Base-by-base conservation (phyloP, 2,797 vertebrate genomes). In the Brachymystax lenok region DNA sequence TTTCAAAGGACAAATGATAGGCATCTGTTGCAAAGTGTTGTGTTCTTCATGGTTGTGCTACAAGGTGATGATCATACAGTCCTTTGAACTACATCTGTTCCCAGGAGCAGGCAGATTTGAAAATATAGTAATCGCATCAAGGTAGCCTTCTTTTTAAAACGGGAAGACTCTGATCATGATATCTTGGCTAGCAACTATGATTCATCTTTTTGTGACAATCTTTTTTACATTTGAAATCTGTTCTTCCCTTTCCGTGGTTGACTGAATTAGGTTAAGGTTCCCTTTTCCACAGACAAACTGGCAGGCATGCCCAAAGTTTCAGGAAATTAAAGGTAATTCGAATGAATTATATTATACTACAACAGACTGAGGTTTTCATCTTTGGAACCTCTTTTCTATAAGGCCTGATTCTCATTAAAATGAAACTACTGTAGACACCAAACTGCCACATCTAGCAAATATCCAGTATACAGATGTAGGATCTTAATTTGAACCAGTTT, bases 291-390 rank as follows among this genome's bases (percentile, higher is more conserved):
- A 69, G 64, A 69, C 33, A 69, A 56, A 75, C 54, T 68, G 68
- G 61, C 73, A 71, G 66, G 68, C 61, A 74, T 68, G 61, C 19
- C 61, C 17, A 50, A 71, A 59, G 46, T 52, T 72, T 69, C 73
- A n/a, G 14, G 51, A 24, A 79, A 71, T 69, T 6, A 73, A 54
- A 61, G 69, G 59, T 72, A 76, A 69, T 68, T 73, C 59, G 5
- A 69, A 71, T 46, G 30, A 54, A 79, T 73, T 71, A 54, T 50
- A 56, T 54, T 51, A 68, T 40, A 40, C 69, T 46, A 46, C 10
- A 30, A 30, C 13, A 12, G 13, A 24, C 16, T 28, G 51, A 28
- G 30, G 50, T 52, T 68, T 21, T 63, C 59, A 27, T 63, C 59
- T 27, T 63, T 63, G 59, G 8, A 63, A 63, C 56, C 56, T 61